phyloP scores from a whole-genome alignment of 2,888 invertebrate species.

The Amphimallon solstitiale region DNA sequence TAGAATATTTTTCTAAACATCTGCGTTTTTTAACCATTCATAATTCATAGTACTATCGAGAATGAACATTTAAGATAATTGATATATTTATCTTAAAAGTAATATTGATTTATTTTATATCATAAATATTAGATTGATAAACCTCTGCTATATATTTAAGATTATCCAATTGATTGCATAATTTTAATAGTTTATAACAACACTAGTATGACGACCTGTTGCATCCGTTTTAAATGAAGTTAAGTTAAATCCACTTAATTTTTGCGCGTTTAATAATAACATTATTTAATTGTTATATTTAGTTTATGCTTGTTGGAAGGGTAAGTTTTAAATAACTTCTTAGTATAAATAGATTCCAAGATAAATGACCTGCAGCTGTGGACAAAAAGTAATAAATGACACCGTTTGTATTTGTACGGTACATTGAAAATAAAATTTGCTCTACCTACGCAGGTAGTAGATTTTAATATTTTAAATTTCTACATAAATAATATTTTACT shows the following conservation, averaged over 20 bases:
- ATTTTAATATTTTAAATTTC: not conserved
- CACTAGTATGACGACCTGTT: conserved; percentile 21
- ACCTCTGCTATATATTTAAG: too few relatives aligned
- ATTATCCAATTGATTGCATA: conserved; percentile 22
- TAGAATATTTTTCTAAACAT: not conserved
- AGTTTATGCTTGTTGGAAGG: conserved; percentile 12
- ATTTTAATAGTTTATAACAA: conserved; percentile 23
- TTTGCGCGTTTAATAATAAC: not conserved
- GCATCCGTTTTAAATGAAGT: not conserved
- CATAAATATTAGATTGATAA: too few relatives aligned
- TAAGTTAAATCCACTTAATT: too few relatives aligned
- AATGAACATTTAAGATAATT: too few relatives aligned
- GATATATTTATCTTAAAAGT: too few relatives aligned
- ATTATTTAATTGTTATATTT: conserved; percentile 5
- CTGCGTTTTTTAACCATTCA: not conserved
- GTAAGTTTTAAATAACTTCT: conserved; percentile 28
- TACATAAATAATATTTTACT: conserved; percentile 5
- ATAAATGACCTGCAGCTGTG: conserved; percentile 37
- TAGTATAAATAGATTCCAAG: conserved; percentile 30
- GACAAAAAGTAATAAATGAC: conserved; percentile 24
- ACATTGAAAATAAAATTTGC: not conserved
- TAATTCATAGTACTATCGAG: too few relatives aligned
- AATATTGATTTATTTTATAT: too few relatives aligned
- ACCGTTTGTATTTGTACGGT: not conserved
- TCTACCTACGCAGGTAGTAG: not conserved